phyloP scores from a whole-genome alignment of 2,888 invertebrate genomes.

The Drosophila falleni region DNA sequence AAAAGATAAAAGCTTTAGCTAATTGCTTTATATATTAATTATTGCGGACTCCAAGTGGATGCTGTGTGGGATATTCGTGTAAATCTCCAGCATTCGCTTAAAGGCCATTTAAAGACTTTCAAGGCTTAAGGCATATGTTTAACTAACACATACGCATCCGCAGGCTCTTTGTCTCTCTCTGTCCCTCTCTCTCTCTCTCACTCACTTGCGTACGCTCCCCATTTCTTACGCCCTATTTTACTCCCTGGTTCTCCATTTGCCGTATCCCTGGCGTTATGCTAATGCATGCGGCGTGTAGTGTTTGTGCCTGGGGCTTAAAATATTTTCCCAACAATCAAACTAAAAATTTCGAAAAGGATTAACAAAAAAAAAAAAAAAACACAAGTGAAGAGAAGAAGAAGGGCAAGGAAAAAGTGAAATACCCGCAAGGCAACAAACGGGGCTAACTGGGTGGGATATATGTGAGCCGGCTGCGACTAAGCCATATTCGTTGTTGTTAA shows the following conservation, averaged over 20 bases:
- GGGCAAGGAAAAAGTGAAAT: conserved; percentile 12
- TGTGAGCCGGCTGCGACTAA: conserved; percentile 48
- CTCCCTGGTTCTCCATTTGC: conserved; percentile 10
- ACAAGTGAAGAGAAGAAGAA: neutral
- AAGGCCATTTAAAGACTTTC: conserved; percentile 13
- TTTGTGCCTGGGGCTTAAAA: conserved; percentile 63
- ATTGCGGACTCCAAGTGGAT: neutral
- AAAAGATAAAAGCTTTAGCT: neutral
- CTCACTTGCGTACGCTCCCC: too few relatives aligned
- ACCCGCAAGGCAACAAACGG: conserved; percentile 39
- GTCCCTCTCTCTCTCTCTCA: neutral
- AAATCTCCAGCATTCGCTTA: neutral
- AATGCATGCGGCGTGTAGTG: conserved; percentile 47
- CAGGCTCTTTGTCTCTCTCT: neutral
- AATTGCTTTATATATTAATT: neutral
- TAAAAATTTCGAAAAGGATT: conserved; percentile 76
- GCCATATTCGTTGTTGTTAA: conserved; percentile 33
- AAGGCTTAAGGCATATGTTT: conserved; percentile 8
- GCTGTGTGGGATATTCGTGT: neutral
- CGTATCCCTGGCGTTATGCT: conserved; percentile 41
- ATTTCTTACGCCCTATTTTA: too few relatives aligned
- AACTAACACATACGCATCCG: conserved; percentile 19
- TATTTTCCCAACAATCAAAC: conserved; percentile 74
- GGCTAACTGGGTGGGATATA: conserved; percentile 47
- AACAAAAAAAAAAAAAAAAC: conserved; percentile 34